Evolutionary conservation across 1,140 invertebrate genomes (phyloP).

Genomic region (Drosophila santomea): DNA sequence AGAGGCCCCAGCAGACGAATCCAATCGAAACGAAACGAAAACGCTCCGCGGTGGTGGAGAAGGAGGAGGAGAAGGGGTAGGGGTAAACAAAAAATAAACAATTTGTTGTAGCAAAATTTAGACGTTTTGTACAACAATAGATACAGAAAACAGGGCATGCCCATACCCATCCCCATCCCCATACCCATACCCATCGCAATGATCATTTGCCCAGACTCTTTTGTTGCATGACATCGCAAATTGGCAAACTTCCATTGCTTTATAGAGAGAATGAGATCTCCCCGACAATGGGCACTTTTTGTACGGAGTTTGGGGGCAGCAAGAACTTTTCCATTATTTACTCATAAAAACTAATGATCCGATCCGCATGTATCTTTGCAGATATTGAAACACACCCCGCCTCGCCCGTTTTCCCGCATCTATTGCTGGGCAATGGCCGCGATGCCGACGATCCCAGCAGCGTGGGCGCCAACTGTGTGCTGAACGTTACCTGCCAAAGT

Average conservation of each 20-base stretch:
- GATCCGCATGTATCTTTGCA: slow-evolving; percentile 55
- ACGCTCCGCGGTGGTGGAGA: neutral
- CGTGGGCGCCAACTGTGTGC: slow-evolving; percentile 90
- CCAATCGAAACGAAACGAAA: slow-evolving; percentile 66
- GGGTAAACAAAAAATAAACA: slow-evolving; percentile 55
- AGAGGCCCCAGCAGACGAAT: slow-evolving; percentile 64
- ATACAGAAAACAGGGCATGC: slow-evolving; percentile 61
- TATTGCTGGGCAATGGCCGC: slow-evolving; percentile 94
- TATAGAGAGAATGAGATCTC: slow-evolving; percentile 9
- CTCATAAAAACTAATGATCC: slow-evolving; percentile 58
- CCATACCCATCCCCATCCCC: slow-evolving; percentile 12
- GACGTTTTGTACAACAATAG: slow-evolving; percentile 58
- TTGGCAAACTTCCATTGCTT: slow-evolving; percentile 53
- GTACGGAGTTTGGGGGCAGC: slow-evolving; percentile 22
- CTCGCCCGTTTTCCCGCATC: slow-evolving; percentile 93
- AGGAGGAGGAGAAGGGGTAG: neutral
- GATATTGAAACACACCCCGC: slow-evolving; percentile 92
- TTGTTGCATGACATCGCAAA: slow-evolving; percentile 80
- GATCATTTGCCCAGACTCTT: slow-evolving; percentile 65
- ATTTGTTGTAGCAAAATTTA: slow-evolving; percentile 82
- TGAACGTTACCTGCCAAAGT: slow-evolving; percentile 93
- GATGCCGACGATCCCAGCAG: slow-evolving; percentile 91
- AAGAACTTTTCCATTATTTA: slow-evolving; percentile 57
- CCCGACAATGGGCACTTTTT: slow-evolving; percentile 49
- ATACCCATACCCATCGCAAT: slow-evolving; percentile 18